Base-by-base conservation (phyloP, 2,797 vertebrate genomes). In the Etheostoma perlongum region DNA sequence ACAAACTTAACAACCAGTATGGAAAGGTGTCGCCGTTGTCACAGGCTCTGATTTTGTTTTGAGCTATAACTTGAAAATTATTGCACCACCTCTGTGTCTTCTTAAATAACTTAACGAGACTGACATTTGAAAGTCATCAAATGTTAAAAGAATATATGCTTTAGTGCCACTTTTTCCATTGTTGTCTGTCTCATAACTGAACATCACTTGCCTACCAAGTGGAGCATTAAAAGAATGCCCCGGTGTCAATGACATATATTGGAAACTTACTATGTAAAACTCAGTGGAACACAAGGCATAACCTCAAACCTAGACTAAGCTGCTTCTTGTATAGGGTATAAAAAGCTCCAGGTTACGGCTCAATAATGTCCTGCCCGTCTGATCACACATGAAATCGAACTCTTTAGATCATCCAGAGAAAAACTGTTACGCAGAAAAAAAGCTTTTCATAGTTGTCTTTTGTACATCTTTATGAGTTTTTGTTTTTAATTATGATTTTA, bases 41-140 rank as follows among this genome's bases (percentile, higher is more conserved):
- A 27, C 27, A 27, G 27, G 27, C 27, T 27, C 27, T 27, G 27
- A 27, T 27, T 27, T 27, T 27, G 27, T 27, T 4, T 27, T 4
- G 4, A 36, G 8, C 33, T 36, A 36, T 33, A 33, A 33, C 14
- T 54, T 4, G 8, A 12, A 44, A 19, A 54, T 23, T 6, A 60
- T 23, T 46, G 23, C 13, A 2, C 19, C 40, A 30, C 54, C 14
- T 44, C 12, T 36, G 7, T 36, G 33, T 36, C 33, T 36, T 36
- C 33, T 36, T 8, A 36, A 36, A 9, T 36, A 36, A 36, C 33
- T 9, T 36, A 36, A 36, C 1, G 33, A 36, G 2, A 36, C 7
- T 8, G 33, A 36, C 33, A 61, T 65, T 71, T 71, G 52, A 58
- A 61, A 72, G 58, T 67, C 12, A 40, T 61, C 42, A 21, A 14